Percentiles rank a stretch among this genome's conserved stretches.
Evolutionary conservation across 2,113 vertebrate genomes (phyloP).

Genomic region (Pygathrix nemaeus): DNA sequence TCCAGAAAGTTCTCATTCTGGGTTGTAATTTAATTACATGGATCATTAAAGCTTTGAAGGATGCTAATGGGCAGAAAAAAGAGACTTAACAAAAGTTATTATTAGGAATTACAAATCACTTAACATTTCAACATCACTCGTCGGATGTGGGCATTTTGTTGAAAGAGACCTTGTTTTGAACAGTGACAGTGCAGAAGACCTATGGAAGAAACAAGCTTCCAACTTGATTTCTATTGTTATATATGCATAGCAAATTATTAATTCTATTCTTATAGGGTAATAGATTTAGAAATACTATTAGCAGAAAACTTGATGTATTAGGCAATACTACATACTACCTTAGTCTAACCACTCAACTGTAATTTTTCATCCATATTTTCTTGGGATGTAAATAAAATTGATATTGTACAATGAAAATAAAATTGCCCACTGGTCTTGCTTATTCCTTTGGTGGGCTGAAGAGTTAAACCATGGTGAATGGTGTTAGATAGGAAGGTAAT

Average conservation of each 20-base stretch:
- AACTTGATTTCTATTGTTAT: conserved; percentile 25
- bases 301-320: conserved; percentile 5
- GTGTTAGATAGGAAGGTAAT: conserved; percentile 23
- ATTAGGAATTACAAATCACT: conserved; percentile 78
- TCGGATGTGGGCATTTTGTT: conserved; percentile 80
- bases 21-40: conserved; percentile 72
- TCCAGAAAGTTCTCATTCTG: conserved; percentile 57
- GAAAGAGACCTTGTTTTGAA: conserved; percentile 79
- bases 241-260: background rate
- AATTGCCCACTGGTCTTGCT: conserved; percentile 29
- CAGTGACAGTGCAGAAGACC: conserved; percentile 75
- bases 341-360: background rate
- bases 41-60: conserved; percentile 68
- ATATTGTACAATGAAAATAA: conserved; percentile 34
- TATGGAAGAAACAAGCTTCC: background rate
- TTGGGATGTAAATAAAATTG: background rate
- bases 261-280: background rate
- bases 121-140: conserved; percentile 68
- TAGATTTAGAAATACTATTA: conserved; percentile 20
- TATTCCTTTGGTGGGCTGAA: background rate
- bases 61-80: conserved; percentile 49
- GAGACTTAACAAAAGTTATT: conserved; percentile 65
- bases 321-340: background rate
- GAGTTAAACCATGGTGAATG: background rate
- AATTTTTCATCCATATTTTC: conserved; percentile 13